Base-by-base conservation (phyloP, 2,113 vertebrate genomes). In the Callorhinus ursinus region DNA sequence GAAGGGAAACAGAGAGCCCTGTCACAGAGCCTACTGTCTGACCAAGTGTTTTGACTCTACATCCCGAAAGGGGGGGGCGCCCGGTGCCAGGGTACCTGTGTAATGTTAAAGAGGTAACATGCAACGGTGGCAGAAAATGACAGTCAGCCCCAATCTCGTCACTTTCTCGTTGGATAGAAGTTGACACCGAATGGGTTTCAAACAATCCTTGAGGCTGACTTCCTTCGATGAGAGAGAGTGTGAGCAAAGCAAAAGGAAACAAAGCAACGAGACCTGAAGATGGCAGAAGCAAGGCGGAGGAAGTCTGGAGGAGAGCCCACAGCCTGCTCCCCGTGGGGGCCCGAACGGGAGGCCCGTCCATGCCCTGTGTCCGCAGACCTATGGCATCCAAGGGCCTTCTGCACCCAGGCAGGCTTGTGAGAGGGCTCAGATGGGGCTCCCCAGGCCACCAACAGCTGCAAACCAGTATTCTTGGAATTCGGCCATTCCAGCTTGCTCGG, bases 391-490 rank as follows among this genome's bases (percentile, higher is more conserved):
- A 24, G n/a, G 26, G 28, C 26, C 11, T 22, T n/a, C 33, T 81
- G 19, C 10, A n/a, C 51, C 21, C 36, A 42, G 1, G 18, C 14
- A 3, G 7, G 22, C 24, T 24, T 51, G 31, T 10, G 4, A 4
- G 15, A 15, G 22, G 24, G 11, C 31, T 36, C 49, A 53, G 0
- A 9, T 0, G 42, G 36, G 7, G 6, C 51, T 33, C 7, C 4
- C 46, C 1, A 2, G 18, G 3, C 0, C 1, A 7, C 74, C 36
- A 22, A 12, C 19, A 49, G 71, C 65, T 63, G 14, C 36, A n/a
- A 59, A 31, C 71, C 15, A 7, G 2, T 15, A 7, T 42, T 87
- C 67, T 46, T 0, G 16, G 57, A 49, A 36, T 53, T 10, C 8
- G 12, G 12, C 19, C 39, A 42, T 49, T 16, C 24, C 28, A 1